A percentile compares a stretch with the other conserved stretches of the same genome.
These are phyloP conservation scores for Enteromius fasciolatus DNA, from an alignment of 2,797 vertebrate genomes.

Conservation along the genomic window DNA sequence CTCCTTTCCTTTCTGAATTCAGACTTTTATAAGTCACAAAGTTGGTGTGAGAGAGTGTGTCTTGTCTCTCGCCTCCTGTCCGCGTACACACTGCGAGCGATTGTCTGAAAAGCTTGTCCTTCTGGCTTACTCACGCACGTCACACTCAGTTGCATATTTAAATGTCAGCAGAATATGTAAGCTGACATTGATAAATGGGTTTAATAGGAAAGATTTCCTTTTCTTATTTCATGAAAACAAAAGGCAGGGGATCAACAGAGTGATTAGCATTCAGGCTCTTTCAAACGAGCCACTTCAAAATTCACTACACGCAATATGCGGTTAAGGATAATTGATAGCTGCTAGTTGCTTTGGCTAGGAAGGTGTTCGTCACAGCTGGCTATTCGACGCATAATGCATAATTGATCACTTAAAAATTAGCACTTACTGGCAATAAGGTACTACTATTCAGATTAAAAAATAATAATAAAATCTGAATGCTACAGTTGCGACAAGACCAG, in stretches of 20 bases:
- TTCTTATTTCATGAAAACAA: constrained; percentile 63
- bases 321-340: constrained; percentile 48
- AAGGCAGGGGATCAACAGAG: constrained; percentile 53
- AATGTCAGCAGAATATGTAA: constrained; percentile 69
- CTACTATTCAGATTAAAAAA: background rate
- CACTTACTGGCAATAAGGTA: background rate
- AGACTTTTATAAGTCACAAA: constrained; percentile 71
- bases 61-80: constrained; percentile 55
- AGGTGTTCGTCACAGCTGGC: constrained; percentile 30
- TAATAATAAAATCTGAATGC: background rate
- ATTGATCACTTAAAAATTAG: constrained; percentile 45
- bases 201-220: constrained; percentile 58
- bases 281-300: constrained; percentile 49
- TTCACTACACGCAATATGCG: constrained; percentile 39
- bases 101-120: constrained; percentile 63
- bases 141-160: constrained; percentile 68
- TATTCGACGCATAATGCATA: constrained; percentile 10
- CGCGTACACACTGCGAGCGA: constrained; percentile 56
- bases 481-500: background rate
- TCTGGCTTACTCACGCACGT: constrained; percentile 61
- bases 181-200: constrained; percentile 75
- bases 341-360: constrained; percentile 27
- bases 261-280: constrained; percentile 40
- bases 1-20: constrained; percentile 43
- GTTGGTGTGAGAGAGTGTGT: constrained; percentile 72